Conservation (phyloP, 1,140 invertebrate genomes). For the Pseudomyrmex sp. region DNA sequence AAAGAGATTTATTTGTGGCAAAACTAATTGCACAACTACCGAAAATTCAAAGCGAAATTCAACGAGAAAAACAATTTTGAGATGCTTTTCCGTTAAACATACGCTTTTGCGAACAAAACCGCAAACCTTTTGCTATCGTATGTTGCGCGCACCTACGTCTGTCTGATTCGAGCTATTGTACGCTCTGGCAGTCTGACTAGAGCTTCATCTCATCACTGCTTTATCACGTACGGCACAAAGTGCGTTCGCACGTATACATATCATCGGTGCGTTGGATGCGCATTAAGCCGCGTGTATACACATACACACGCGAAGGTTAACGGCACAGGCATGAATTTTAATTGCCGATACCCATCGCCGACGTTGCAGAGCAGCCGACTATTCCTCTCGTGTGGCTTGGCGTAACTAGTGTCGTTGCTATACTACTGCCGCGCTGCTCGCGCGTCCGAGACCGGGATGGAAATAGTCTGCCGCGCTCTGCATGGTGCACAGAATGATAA, state of each 20-base stretch:
- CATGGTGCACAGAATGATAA: constrained; percentile 64
- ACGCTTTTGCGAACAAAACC: too few species aligned
- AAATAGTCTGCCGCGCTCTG: constrained; percentile 63
- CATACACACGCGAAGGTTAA: constrained; percentile 69
- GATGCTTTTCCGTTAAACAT: too few species aligned
- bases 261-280: constrained; percentile 19
- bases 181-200: constrained; percentile 2
- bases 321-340: constrained; percentile 77
- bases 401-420: constrained; percentile 58
- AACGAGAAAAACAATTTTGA: too few species aligned
- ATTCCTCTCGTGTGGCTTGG: constrained; percentile 28
- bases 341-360: constrained; percentile 73
- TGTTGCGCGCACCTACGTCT: too few species aligned
- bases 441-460: not conserved
- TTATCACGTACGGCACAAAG: constrained; percentile 29
- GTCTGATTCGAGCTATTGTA: not conserved
- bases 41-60: too few species aligned
- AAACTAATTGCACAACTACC: too few species aligned
- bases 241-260: constrained; percentile 14
- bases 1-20: too few species aligned
- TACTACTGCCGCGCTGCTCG: constrained; percentile 11
- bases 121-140: too few species aligned
- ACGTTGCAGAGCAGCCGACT: constrained; percentile 36
- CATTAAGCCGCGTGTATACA: constrained; percentile 26
- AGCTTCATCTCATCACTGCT: constrained; percentile 33